phyloP scores from a whole-genome alignment of 2,888 invertebrate genomes.

The Dasypogon diadema region DNA sequence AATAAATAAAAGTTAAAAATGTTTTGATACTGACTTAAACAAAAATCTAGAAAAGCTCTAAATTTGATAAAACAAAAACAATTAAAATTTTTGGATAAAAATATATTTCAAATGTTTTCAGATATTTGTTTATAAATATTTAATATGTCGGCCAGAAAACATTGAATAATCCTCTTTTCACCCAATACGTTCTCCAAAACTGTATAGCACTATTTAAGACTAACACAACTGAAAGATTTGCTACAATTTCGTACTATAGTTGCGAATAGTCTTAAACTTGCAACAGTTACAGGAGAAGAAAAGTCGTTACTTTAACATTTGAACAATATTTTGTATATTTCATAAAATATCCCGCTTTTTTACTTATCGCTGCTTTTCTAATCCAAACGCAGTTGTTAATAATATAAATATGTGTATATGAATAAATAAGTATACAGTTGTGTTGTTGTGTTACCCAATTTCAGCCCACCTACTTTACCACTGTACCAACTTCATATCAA shows the following conservation, averaged over 20 bases:
- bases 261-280: background rate
- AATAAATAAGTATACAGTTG: constrained; percentile 14
- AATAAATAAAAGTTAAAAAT: constrained; percentile 18
- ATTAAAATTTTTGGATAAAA: constrained; percentile 13
- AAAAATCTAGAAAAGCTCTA: constrained; percentile 30
- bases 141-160: background rate
- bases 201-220: no score
- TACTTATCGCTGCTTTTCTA: background rate
- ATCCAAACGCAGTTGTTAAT: background rate
- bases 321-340: no score
- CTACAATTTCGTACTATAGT: background rate
- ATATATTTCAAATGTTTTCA: background rate
- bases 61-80: constrained; percentile 31
- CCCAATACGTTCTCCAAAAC: no score
- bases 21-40: constrained; percentile 46
- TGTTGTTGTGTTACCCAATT: constrained; percentile 38
- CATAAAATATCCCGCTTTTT: constrained; percentile 31
- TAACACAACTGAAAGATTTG: background rate
- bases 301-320: no score
- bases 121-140: background rate
- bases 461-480: constrained; percentile 2
- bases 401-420: constrained; percentile 30
- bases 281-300: background rate
- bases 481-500: constrained; percentile 8
- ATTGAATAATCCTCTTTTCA: no score